A percentile compares a stretch with the other conserved stretches of the same genome.
Conservation (phyloP, 2,888 invertebrate species). For the Acleris laterana region DNA sequence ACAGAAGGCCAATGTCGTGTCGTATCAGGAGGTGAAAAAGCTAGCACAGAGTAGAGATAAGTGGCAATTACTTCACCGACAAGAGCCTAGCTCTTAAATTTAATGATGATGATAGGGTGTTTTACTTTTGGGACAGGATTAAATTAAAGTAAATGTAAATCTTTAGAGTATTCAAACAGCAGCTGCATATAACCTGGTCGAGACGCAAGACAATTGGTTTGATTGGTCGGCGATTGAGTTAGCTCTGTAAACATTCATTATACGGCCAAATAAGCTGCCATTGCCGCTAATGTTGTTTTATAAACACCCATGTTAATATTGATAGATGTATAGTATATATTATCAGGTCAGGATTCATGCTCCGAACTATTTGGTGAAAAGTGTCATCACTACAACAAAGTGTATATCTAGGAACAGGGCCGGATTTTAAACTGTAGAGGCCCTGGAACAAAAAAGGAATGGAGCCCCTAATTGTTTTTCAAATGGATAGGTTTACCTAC, state of each 20-base stretch:
- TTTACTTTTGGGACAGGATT: not conserved
- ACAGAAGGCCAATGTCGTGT: too few relatives aligned
- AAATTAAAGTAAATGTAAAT: not conserved
- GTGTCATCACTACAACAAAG: too few relatives aligned
- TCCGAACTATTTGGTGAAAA: not conserved
- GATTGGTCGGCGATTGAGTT: slow-evolving; percentile 61
- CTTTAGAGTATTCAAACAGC: not conserved
- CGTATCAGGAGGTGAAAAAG: too few relatives aligned
- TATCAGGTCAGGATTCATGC: not conserved
- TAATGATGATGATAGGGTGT: too few relatives aligned
- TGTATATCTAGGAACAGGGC: too few relatives aligned
- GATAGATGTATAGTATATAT: not conserved
- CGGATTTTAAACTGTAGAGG: too few relatives aligned
- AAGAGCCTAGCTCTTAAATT: too few relatives aligned
- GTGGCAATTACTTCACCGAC: too few relatives aligned
- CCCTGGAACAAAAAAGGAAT: too few relatives aligned
- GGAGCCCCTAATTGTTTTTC: too few relatives aligned
- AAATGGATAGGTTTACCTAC: too few relatives aligned
- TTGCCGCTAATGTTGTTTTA: slow-evolving; percentile 1
- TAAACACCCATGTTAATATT: not conserved
- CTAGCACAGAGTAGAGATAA: too few relatives aligned
- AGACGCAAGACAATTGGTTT: slow-evolving; percentile 53
- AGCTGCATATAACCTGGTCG: not conserved
- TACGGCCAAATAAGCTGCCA: slow-evolving; percentile 6
- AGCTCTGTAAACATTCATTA: slow-evolving; percentile 48